A percentile compares a stretch with the other conserved stretches of the same genome.
Conservation (phyloP, 2,888 invertebrate species). For the Xestia ashworthii region DNA sequence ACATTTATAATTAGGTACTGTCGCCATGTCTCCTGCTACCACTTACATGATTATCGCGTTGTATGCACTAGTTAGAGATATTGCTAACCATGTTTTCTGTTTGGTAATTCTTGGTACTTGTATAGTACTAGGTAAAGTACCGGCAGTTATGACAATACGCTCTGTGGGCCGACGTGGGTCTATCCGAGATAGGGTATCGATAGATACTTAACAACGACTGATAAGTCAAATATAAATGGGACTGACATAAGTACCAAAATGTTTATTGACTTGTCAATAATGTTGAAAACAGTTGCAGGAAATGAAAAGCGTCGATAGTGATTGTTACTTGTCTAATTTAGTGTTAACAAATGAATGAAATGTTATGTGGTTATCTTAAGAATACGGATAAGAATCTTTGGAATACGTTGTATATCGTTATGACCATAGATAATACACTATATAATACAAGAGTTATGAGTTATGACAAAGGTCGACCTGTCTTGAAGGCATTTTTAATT, state of each 20-base stretch:
- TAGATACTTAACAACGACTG: background rate
- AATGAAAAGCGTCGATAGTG: background rate
- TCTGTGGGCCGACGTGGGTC: background rate
- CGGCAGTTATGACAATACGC: background rate
- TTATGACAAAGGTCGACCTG: conserved; percentile 5
- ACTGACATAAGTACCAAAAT: no score
- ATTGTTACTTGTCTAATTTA: background rate
- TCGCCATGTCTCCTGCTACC: conserved; percentile 5
- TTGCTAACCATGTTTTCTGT: conserved; percentile 19
- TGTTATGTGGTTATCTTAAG: background rate
- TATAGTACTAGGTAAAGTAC: background rate
- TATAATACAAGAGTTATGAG: no score
- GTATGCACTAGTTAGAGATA: conserved; percentile 39
- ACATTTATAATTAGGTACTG: conserved; percentile 26
- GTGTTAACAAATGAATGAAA: background rate
- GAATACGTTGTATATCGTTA: background rate
- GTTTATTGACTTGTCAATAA: background rate
- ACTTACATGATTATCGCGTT: conserved; percentile 10
- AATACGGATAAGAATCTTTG: background rate
- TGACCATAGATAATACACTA: no score
- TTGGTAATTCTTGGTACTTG: background rate
- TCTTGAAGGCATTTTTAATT: conserved; percentile 12
- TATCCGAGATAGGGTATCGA: background rate
- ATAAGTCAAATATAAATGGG: background rate
- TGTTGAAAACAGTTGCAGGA: background rate